These are phyloP conservation scores for Cossypha heuglini DNA, from an alignment of 2,797 vertebrate species.

Conservation along the genomic window DNA sequence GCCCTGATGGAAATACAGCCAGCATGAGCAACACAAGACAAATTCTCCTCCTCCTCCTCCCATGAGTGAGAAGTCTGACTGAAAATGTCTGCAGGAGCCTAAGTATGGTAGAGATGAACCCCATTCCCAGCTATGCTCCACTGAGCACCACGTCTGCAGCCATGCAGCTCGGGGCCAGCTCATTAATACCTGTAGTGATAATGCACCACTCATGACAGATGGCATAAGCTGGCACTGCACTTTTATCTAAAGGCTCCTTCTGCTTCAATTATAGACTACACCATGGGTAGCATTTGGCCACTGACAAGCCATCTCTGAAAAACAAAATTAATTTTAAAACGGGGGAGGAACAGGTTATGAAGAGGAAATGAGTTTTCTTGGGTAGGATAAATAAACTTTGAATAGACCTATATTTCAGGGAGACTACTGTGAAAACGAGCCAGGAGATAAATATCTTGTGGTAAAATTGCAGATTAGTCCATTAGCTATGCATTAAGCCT, in stretches of 20 bases:
- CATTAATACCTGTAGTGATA: background rate
- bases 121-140: fast-evolving
- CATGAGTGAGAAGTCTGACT: background rate
- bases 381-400: background rate
- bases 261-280: background rate
- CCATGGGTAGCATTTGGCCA: fast-evolving
- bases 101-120: background rate
- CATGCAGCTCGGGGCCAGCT: background rate
- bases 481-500: background rate
- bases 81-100: background rate
- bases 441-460: background rate
- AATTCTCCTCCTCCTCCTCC: background rate
- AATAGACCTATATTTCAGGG: background rate
- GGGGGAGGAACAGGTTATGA: background rate
- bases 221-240: background rate
- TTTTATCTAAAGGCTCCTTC: background rate
- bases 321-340: background rate
- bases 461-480: background rate
- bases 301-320: background rate
- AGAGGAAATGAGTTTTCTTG: background rate
- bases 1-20: background rate
- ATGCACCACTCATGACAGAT: background rate
- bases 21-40: fast-evolving
- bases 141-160: background rate
- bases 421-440: background rate